Conservation (phyloP, 2,113 vertebrate species). For the Podocnemis expansa region DNA sequence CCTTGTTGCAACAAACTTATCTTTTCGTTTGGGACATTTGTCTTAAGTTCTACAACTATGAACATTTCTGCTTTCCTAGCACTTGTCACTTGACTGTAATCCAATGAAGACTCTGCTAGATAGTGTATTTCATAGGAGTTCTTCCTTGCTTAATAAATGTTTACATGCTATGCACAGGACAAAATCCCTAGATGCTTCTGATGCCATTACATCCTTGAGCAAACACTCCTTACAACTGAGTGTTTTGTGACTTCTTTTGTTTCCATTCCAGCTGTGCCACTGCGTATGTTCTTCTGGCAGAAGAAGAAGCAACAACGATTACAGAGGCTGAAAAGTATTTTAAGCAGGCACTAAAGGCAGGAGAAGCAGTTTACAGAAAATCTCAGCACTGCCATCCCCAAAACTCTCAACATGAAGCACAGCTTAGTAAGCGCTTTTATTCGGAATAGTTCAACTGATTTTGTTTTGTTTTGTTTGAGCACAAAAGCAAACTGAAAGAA, state of each 20-base stretch:
- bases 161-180: not conserved
- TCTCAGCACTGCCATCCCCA: slow-evolving; percentile 84
- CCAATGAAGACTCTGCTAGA: not conserved
- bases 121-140: not conserved
- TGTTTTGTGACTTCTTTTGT: not conserved
- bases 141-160: not conserved
- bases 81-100: not conserved
- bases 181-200: not conserved
- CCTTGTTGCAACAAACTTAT: not conserved
- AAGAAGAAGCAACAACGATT: slow-evolving; percentile 98
- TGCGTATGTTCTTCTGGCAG: slow-evolving; percentile 94
- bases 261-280: slow-evolving; percentile 88
- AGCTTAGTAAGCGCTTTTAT: slow-evolving; percentile 79
- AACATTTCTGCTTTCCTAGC: slow-evolving; percentile 31
- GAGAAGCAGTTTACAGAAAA: slow-evolving; percentile 81
- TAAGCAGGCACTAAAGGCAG: slow-evolving; percentile 94
- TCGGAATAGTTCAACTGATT: not conserved
- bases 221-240: not conserved
- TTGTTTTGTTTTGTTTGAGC: not conserved
- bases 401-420: slow-evolving; percentile 84
- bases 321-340: slow-evolving; percentile 96
- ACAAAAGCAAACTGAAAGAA: not conserved
- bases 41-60: slow-evolving; percentile 4
- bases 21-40: not conserved
- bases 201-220: not conserved